Evolutionary conservation across 2,888 invertebrate genomes (phyloP).

Genomic region (Caprella mutica): DNA sequence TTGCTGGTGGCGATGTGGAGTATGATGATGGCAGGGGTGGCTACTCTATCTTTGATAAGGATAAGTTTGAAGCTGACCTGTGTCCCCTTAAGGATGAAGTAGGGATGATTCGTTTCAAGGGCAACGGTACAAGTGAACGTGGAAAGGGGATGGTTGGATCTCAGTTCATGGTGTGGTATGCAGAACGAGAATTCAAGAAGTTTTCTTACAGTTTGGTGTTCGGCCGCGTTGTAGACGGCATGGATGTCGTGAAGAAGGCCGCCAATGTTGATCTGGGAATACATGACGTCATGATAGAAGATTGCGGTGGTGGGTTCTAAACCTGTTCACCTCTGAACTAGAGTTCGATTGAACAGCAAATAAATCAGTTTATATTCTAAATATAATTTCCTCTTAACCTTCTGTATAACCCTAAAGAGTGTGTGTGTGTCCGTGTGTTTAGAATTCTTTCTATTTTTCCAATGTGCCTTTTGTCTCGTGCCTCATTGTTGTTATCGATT

Average conservation of each 20-base stretch:
- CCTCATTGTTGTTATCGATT: no score
- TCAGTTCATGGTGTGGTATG: slow-evolving; percentile 35
- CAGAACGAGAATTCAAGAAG: slow-evolving; percentile 33
- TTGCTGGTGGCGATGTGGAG: slow-evolving; percentile 34
- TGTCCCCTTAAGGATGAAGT: slow-evolving; percentile 34
- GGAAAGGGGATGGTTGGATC: slow-evolving; percentile 35
- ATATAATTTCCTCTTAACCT: no score
- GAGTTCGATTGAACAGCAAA: no score
- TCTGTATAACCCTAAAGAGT: no score
- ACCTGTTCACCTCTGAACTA: no score
- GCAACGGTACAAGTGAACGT: slow-evolving; percentile 30
- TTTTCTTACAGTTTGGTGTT: slow-evolving; percentile 34
- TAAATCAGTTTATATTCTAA: no score
- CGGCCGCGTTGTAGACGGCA: slow-evolving; percentile 32
- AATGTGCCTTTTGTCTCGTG: no score
- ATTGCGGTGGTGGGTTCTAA: slow-evolving; percentile 25
- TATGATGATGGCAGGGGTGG: slow-evolving; percentile 32
- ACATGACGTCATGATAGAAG: slow-evolving; percentile 24
- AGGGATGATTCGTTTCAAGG: slow-evolving; percentile 33
- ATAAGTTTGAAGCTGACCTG: slow-evolving; percentile 31
- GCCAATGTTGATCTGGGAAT: slow-evolving; percentile 24
- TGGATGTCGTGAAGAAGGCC: slow-evolving; percentile 35
- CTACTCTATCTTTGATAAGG: slow-evolving; percentile 28
- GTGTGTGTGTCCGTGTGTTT: no score
- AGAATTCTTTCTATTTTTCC: no score